These are phyloP conservation scores for Laothoe populi DNA, from an alignment of 2,888 invertebrate species.

Conservation along the genomic window DNA sequence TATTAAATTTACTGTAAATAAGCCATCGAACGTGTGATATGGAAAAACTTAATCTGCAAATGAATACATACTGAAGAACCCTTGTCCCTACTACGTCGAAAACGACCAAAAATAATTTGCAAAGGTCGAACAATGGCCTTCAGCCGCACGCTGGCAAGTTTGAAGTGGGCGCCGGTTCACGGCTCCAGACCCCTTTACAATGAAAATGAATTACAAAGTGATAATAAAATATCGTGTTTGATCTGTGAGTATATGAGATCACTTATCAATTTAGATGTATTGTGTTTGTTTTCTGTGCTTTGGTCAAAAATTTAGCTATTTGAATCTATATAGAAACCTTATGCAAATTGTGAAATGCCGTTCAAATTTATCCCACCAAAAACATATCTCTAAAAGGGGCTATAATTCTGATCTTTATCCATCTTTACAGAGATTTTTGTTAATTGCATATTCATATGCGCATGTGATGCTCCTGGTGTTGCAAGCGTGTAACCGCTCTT, in stretches of 20 bases:
- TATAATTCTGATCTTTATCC: no score
- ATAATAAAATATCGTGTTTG: slow-evolving; percentile 4
- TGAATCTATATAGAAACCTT: no score
- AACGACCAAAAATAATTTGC: slow-evolving; percentile 23
- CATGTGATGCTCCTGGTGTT: no score
- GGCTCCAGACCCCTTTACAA: slow-evolving; percentile 14
- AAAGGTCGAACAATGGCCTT: slow-evolving; percentile 23
- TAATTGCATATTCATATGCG: no score
- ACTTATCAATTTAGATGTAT: not conserved
- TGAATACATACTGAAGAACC: not conserved
- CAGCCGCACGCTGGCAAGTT: slow-evolving; percentile 21
- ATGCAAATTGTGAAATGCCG: no score
- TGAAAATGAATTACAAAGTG: slow-evolving; percentile 15
- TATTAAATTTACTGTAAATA: not conserved
- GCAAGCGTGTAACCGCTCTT: no score
- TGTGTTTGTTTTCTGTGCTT: no score
- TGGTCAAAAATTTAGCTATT: no score
- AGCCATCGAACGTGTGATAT: not conserved
- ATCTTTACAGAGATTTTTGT: no score
- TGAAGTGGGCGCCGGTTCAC: slow-evolving; percentile 18
- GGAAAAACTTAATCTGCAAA: slow-evolving; percentile 5
- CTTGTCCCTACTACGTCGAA: not conserved
- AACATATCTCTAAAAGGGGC: no score
- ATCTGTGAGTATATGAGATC: not conserved
- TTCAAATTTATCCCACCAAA: no score